Evolutionary conservation across 2,888 invertebrate species (phyloP), one percentile per base, ranked within the genome.

Genomic region (Ametastegia equiseti): DNA sequence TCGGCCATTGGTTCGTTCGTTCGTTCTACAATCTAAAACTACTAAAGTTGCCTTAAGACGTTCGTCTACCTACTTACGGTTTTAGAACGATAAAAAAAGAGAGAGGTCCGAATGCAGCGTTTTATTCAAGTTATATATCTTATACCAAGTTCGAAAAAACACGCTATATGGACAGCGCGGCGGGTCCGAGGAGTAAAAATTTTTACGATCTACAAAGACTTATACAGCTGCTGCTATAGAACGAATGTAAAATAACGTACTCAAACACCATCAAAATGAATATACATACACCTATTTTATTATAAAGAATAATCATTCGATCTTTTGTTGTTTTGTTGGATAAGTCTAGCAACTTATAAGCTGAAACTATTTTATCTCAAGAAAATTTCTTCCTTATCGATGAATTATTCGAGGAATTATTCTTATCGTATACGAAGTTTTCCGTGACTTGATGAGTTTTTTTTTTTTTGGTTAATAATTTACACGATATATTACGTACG

Each of bases 21-120:
- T 67, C 80, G 83, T 80, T 81, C 69, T 45, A 81, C 77, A 67
- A 71, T 77, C 67, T 81, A 81, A 81, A 81, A 81, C 81, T 81
- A 81, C 81, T 81, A 81, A 81, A 81, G 77, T 63, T 63, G 65
- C 36, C 81, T 75, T 73, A 73, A 47, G 71, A 81, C 60, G 81
- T 71, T 63, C 63, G 81, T 63, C 73, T 73, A 63, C 50, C 81
- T 63, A 75, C 81, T 81, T 50, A 50, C 42, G 60, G 73, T 23
- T 75, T 77, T 75, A 39, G 27, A 30, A 81, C 73, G 77, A 81
- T 81, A 75, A 81, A n/a, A n/a, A n/a, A 81, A 81, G 81, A 63
- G 42, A 73, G 80, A 75, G 75, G 75, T 33, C 73, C 39, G 65
- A 75, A 36, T 75, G 45, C 63, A 47, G 71, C 73, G 63, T 81